Evolutionary conservation across 2,797 vertebrate species (phyloP).

Genomic region (Hydrophis major): DNA sequence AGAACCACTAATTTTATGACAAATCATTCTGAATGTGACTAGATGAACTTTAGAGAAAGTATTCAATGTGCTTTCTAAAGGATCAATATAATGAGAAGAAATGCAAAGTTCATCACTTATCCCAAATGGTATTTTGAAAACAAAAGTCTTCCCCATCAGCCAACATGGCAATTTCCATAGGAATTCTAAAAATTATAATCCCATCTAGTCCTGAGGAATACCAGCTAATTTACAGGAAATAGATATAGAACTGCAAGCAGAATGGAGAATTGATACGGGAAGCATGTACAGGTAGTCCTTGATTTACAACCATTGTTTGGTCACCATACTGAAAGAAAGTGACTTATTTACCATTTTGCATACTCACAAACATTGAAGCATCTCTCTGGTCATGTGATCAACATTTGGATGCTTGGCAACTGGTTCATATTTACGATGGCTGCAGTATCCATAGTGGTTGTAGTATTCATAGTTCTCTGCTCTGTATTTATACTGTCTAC

Average conservation of each 20-base stretch:
- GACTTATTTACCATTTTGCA: not conserved
- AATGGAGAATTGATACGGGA: too few relatives aligned
- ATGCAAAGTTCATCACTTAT: not conserved
- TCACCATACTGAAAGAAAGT: not conserved
- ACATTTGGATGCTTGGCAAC: not conserved
- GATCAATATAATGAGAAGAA: not conserved
- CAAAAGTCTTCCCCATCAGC: not conserved
- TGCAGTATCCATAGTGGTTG: not conserved
- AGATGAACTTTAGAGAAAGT: not conserved
- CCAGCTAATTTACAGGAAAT: not conserved
- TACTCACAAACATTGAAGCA: not conserved
- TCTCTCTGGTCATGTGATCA: not conserved
- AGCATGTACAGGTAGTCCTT: not conserved
- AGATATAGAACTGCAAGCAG: not conserved
- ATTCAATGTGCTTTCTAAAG: not conserved
- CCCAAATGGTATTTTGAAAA: not conserved
- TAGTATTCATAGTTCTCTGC: not conserved
- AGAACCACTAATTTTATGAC: conserved; percentile 6
- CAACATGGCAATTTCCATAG: not conserved
- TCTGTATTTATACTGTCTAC: not conserved
- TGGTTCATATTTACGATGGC: not conserved
- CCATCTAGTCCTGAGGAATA: not conserved
- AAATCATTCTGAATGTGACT: conserved; percentile 25
- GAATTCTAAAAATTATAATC: not conserved
- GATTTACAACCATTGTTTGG: not conserved